A percentile compares a stretch with the other conserved stretches of the same genome.
Conservation (phyloP, 2,888 invertebrate genomes). For the Agonopterix subpropinquella region DNA sequence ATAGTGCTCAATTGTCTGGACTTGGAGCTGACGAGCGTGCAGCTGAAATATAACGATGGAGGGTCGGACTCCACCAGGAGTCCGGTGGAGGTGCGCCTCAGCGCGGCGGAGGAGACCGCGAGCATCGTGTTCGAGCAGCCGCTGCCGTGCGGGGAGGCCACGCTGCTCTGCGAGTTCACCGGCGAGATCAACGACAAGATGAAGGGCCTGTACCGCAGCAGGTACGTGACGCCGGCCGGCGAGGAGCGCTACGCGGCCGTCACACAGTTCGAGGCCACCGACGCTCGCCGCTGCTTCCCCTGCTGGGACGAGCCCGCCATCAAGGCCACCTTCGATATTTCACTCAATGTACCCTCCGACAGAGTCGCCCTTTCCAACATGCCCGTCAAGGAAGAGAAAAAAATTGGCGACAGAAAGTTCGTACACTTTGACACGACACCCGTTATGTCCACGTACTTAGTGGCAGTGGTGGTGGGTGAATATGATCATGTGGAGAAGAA, state of each 20-base stretch:
- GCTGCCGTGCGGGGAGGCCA: conserved; percentile 74
- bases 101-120: conserved; percentile 80
- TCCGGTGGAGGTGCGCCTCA: conserved; percentile 53
- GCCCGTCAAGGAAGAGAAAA: conserved; percentile 77
- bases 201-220: conserved; percentile 96
- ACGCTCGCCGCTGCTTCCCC: conserved; percentile 95
- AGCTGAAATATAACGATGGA: conserved; percentile 67
- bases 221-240: conserved; percentile 84
- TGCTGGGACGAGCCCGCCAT: conserved; percentile 99
- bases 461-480: conserved; percentile 96
- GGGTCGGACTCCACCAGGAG: conserved; percentile 34
- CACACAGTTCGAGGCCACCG: conserved; percentile 94
- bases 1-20: conserved; percentile 88
- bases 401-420: conserved; percentile 64
- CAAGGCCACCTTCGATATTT: conserved; percentile 96
- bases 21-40: conserved; percentile 80
- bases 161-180: conserved; percentile 82
- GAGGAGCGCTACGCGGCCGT: conserved; percentile 90
- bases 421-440: conserved; percentile 90
- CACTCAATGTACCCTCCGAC: conserved; percentile 86
- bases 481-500: conserved; percentile 93
- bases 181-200: conserved; percentile 94
- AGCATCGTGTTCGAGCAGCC: conserved; percentile 78
- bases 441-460: conserved; percentile 96
- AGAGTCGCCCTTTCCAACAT: conserved; percentile 95